These are phyloP conservation scores for Dryomyza anilis DNA, from an alignment of 2,888 invertebrate species.

Conservation along the genomic window DNA sequence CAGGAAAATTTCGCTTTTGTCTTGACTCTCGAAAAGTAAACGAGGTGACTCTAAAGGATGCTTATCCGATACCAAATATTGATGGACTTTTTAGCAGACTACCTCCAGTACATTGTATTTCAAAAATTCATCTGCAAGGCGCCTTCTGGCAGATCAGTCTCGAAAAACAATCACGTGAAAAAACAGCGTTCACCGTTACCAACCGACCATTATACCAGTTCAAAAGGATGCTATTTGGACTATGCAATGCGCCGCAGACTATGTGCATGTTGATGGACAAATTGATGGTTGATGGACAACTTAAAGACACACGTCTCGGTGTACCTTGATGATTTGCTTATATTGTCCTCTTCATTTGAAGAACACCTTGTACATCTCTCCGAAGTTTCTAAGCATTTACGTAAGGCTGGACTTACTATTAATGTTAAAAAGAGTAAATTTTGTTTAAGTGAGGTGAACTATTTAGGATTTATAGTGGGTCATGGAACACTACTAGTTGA, in stretches of 20 bases:
- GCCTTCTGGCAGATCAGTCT: constrained; percentile 18
- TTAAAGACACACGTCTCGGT: background rate
- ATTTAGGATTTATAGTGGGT: too few relatives aligned
- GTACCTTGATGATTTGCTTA: background rate
- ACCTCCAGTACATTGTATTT: constrained; percentile 5
- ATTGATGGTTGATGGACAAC: background rate
- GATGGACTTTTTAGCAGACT: constrained; percentile 9
- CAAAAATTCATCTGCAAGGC: constrained; percentile 12
- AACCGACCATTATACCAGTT: constrained; percentile 8
- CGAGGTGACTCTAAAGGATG: constrained; percentile 1
- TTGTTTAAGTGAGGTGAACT: too few relatives aligned
- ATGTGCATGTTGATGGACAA: background rate
- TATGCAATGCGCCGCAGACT: background rate
- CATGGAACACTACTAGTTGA: too few relatives aligned
- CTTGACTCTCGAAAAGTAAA: background rate
- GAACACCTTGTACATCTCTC: background rate
- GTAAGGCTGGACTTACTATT: background rate
- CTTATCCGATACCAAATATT: constrained; percentile 11
- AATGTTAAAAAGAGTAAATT: background rate
- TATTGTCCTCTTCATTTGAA: background rate
- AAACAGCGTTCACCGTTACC: background rate
- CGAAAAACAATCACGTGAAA: background rate
- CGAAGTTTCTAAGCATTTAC: too few relatives aligned
- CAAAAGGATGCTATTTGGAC: constrained; percentile 3
- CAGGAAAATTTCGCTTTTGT: constrained; percentile 7